Percentiles rank a stretch among this genome's conserved stretches.
Evolutionary conservation across 2,888 invertebrate species (phyloP).

Genomic region (Pristionchus arcanus): DNA sequence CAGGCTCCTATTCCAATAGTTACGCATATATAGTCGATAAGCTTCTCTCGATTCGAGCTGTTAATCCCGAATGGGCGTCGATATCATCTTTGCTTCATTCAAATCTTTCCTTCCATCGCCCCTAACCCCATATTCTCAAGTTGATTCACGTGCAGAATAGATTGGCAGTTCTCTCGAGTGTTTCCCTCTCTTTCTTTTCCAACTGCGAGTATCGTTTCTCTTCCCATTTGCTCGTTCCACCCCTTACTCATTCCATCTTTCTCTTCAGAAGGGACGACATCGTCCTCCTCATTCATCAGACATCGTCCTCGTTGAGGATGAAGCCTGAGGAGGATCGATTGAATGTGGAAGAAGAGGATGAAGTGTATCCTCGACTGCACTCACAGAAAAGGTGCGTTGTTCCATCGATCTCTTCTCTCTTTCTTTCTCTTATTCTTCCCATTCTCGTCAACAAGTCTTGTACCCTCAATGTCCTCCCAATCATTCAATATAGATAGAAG

Average conservation of each 20-base stretch:
- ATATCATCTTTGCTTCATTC: not conserved
- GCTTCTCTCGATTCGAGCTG: not conserved
- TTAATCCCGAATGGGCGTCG: not conserved
- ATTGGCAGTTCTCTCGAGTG: slow-evolving; percentile 38
- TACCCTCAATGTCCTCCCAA: not conserved
- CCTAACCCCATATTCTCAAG: not conserved
- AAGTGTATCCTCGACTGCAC: slow-evolving; percentile 48
- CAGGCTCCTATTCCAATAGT: no score
- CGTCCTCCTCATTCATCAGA: not conserved
- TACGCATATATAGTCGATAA: no score
- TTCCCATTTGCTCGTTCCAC: slow-evolving; percentile 6
- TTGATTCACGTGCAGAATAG: slow-evolving; percentile 4
- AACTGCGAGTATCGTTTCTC: not conserved
- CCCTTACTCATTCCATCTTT: slow-evolving; percentile 14
- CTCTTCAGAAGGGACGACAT: slow-evolving; percentile 38
- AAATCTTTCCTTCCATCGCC: not conserved
- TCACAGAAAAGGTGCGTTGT: slow-evolving; percentile 27
- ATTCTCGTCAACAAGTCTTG: slow-evolving; percentile 41
- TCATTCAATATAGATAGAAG: slow-evolving; percentile 41
- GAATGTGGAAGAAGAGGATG: slow-evolving; percentile 42
- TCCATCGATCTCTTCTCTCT: slow-evolving; percentile 8
- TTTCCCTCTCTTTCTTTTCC: slow-evolving; percentile 35
- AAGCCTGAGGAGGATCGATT: slow-evolving; percentile 46
- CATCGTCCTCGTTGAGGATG: slow-evolving; percentile 19
- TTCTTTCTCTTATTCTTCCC: slow-evolving; percentile 29